Conservation (phyloP, 35 echinoderm and acorn worm genomes). For the Lytechinus pictus region DNA sequence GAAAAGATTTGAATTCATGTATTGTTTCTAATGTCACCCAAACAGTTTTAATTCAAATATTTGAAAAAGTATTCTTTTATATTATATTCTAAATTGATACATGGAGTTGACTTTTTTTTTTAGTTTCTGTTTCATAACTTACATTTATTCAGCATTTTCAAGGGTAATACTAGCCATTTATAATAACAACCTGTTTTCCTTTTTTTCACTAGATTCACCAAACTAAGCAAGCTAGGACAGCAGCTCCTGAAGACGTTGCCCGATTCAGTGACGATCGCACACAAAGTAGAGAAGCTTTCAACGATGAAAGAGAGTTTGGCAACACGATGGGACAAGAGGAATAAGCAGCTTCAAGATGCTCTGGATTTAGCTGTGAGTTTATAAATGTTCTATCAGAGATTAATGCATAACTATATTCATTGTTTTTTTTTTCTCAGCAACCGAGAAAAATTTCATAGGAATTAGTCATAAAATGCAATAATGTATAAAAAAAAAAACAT, state of each 20-base stretch:
- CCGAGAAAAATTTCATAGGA: too few relatives aligned
- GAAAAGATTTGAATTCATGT: too few relatives aligned
- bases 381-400: not conserved
- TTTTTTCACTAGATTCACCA: slow-evolving; percentile 35
- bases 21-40: too few relatives aligned
- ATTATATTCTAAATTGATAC: too few relatives aligned
- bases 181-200: not conserved
- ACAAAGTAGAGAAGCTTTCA: slow-evolving; percentile 73
- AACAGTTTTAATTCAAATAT: too few relatives aligned
- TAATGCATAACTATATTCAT: too few relatives aligned
- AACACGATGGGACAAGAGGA: slow-evolving; percentile 87
- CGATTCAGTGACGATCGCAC: slow-evolving; percentile 74
- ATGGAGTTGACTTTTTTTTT: too few relatives aligned
- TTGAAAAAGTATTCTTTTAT: too few relatives aligned
- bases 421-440: too few relatives aligned
- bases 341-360: slow-evolving; percentile 81
- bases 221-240: slow-evolving; percentile 50
- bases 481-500: too few relatives aligned
- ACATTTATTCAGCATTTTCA: not conserved
- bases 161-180: not conserved
- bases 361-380: slow-evolving; percentile 85
- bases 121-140: too few relatives aligned
- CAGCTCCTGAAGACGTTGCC: slow-evolving; percentile 64
- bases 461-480: too few relatives aligned
- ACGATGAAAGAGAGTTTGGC: slow-evolving; percentile 58